These are phyloP conservation scores for Malacoraja senta DNA, from an alignment of 2,797 vertebrate genomes.

Conservation along the genomic window DNA sequence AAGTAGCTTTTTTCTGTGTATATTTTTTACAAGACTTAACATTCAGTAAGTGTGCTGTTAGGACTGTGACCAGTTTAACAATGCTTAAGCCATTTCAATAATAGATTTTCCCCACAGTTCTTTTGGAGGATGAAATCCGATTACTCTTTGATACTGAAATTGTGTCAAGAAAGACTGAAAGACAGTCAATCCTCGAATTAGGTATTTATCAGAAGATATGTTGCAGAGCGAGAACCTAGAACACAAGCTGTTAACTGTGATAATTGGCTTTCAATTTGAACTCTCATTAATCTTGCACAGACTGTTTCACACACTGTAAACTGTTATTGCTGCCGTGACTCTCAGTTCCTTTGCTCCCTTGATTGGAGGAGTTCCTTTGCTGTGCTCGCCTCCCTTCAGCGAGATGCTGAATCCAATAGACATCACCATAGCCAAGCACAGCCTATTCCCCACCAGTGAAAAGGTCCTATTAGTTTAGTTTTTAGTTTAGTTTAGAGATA, in stretches of 20 bases:
- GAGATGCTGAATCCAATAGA: not conserved
- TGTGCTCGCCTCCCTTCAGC: not conserved
- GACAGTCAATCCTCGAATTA: not conserved
- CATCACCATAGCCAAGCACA: too few species aligned
- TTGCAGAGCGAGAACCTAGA: not conserved
- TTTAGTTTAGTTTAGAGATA: too few species aligned
- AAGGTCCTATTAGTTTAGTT: too few species aligned
- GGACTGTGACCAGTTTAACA: not conserved
- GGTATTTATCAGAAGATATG: not conserved
- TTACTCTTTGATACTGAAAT: not conserved
- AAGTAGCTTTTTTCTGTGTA: not conserved
- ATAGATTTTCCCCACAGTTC: not conserved
- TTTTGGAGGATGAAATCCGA: not conserved
- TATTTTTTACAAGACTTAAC: not conserved
- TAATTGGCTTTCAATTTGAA: conserved; percentile 21
- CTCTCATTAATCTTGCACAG: conserved; percentile 31
- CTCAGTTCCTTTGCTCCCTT: not conserved
- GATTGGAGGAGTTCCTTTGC: not conserved
- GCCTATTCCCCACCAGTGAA: not conserved
- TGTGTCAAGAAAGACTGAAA: not conserved
- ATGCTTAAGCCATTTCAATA: not conserved
- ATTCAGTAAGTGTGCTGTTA: not conserved
- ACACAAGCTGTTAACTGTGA: conserved; percentile 3
- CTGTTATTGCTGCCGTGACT: not conserved
- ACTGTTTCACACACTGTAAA: conserved; percentile 22